Evolutionary conservation across 2,797 vertebrate genomes (phyloP), one percentile per base, ranked within the genome.

Genomic region (Xiphophorus birchmanni): DNA sequence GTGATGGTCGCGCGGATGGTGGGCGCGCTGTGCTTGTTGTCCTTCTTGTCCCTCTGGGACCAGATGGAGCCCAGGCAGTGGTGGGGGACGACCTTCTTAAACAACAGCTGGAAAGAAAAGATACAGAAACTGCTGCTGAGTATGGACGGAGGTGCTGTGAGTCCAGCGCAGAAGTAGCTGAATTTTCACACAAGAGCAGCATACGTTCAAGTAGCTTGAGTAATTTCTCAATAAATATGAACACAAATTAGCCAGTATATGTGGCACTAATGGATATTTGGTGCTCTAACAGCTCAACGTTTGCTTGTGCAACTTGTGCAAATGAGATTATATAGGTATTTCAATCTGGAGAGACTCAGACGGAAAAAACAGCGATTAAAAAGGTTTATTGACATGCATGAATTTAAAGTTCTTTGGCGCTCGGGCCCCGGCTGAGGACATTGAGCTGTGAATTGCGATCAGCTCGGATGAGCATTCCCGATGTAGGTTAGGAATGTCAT

Each of bases 61-160:
- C 98, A 99, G 87, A 98, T 96, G 65, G 96, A 97, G 83, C 98
- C 98, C 95, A 99, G 91, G 85, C 98, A 99, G 93, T 99, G 97
- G 92, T 99, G 97, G 37, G 98, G 97, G 32, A 98, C 97, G 0
- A 98, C 97, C 84, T 96, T 98, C 93, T 98, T 97, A 91, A 99
- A 99, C 12, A 99, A 95, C 89, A 97, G 92, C 98, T 99, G 78
- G 21, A 90, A 84, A 79, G 32, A 50, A 74, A 77, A 42, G 35
- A 73, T n/a, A 74, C 75, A 17, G 48, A 88, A 79, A 7, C n/a
- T 15, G 42, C 73, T 42, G 35, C 10, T 23, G 40, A 40, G 13
- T 42, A 12, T 4, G 21, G 65, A 37, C 0, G 5, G 37, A 42
- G 5, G 11, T 44, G 40, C 26, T 44, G 11, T 44, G 42, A 69